These are phyloP conservation scores for Chionodraco myersi DNA, from an alignment of 2,113 vertebrate genomes.

Conservation along the genomic window DNA sequence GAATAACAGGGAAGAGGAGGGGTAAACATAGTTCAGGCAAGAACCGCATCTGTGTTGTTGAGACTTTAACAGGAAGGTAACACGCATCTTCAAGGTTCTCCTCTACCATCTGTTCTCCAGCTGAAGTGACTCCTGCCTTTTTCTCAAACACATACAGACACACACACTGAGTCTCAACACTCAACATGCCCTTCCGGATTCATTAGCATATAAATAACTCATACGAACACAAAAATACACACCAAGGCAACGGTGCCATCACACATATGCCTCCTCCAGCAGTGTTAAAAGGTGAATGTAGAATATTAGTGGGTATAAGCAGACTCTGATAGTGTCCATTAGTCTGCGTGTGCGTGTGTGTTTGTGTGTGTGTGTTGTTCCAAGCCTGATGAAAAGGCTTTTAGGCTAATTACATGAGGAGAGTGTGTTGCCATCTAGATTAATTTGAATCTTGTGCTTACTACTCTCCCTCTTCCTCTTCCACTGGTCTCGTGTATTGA, in stretches of 20 bases:
- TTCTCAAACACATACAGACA: constrained; percentile 20
- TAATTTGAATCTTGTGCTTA: constrained; percentile 51
- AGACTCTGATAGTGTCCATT: constrained; percentile 46
- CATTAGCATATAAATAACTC: constrained; percentile 78
- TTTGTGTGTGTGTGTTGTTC: constrained; percentile 21
- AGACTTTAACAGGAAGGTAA: constrained; percentile 40
- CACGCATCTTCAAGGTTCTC: constrained; percentile 50
- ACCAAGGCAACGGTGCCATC: constrained; percentile 36
- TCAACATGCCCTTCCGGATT: constrained; percentile 51
- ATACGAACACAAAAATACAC: constrained; percentile 59
- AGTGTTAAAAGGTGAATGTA: constrained; percentile 55
- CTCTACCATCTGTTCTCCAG: constrained; percentile 50
- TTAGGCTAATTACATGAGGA: constrained; percentile 76
- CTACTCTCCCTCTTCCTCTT: neutral
- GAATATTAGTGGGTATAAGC: constrained; percentile 42
- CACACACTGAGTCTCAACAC: constrained; percentile 12
- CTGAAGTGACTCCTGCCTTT: constrained; percentile 16
- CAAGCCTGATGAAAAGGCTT: constrained; percentile 74
- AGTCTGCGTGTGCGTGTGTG: constrained; percentile 11
- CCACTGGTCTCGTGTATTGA: neutral
- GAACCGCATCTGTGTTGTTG: constrained; percentile 24
- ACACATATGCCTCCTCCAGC: constrained; percentile 48
- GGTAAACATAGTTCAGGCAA: constrained; percentile 55
- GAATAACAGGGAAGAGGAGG: constrained; percentile 50
- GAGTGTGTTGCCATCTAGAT: constrained; percentile 50